A percentile compares a stretch with the other conserved stretches of the same genome.
phyloP scores from a whole-genome alignment of 2,888 invertebrate species.

The Zeuzera pyrina region DNA sequence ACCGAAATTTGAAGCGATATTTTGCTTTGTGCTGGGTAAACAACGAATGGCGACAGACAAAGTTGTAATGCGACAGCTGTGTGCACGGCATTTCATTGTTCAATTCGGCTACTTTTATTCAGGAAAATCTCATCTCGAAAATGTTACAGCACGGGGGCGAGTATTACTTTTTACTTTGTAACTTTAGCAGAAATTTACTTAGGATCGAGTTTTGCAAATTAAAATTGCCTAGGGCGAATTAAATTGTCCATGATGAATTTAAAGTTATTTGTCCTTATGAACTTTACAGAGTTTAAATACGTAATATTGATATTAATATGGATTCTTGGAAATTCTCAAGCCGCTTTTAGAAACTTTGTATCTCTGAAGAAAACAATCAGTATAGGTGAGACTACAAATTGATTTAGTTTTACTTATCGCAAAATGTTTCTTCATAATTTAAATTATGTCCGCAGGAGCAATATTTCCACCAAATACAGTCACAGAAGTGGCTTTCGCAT shows the following conservation, averaged over 20 bases:
- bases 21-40: slow-evolving; percentile 33
- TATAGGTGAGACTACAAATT: slow-evolving; percentile 38
- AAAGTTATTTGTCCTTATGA: slow-evolving; percentile 3
- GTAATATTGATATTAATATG: slow-evolving; percentile 30
- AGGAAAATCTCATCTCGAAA: slow-evolving; percentile 28
- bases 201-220: slow-evolving; percentile 20
- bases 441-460: slow-evolving; percentile 33
- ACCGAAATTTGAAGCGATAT: slow-evolving; percentile 20
- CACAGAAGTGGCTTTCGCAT: slow-evolving; percentile 52
- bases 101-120: slow-evolving; percentile 36
- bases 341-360: slow-evolving; percentile 49
- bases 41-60: slow-evolving; percentile 21
- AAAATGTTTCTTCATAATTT: not conserved
- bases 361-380: slow-evolving; percentile 41
- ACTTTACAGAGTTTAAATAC: slow-evolving; percentile 33
- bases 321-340: slow-evolving; percentile 26
- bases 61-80: slow-evolving; percentile 43
- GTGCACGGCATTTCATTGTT: slow-evolving; percentile 38
- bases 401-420: not conserved
- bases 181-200: slow-evolving; percentile 17
- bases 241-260: slow-evolving; percentile 14
- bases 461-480: slow-evolving; percentile 55
- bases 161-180: slow-evolving; percentile 30
- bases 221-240: slow-evolving; percentile 15
- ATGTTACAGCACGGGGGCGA: slow-evolving; percentile 36